Evolutionary conservation across 2,113 vertebrate genomes (phyloP), one percentile per base, ranked within the genome.

Genomic region (Amia ocellicauda): DNA sequence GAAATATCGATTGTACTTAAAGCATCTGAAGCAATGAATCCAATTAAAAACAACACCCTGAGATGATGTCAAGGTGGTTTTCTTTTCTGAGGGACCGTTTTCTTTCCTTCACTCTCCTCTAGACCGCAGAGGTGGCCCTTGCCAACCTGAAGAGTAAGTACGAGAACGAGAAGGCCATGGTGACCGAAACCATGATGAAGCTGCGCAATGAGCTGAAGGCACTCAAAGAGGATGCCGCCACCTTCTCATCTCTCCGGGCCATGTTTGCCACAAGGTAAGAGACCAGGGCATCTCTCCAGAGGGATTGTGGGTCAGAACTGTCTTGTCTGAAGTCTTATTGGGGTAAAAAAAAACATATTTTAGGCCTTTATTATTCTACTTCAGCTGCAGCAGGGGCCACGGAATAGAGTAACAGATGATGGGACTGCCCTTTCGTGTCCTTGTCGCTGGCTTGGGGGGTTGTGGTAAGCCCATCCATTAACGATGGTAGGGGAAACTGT

Each of bases 141-240:
- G 91, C 93, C 71, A 99, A 99, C 83, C 82, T 99, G 74, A 99
- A 99, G 88, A 97, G 97, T 80, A 99, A 98, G 71, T 99, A 99
- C 7, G 92, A 96, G 40, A 98, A 92, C 0, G 97, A 99, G 86
- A 99, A 99, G 78, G 86, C 85, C 0, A 94, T 97, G 88, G 97
- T 99, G 73, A 98, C 93, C 0, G 97, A 98, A 73, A 99, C 95
- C 0, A 98, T 99, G 75, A 92, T 93, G 93, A 99, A 98, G 71
- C 91, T 99, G 51, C 91, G 96, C 17, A 99, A 99, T 1, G 96
- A 99, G 77, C 89, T 99, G 50, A 99, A 99, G 80, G 93, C 91
- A 67, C 89, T 98, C 76, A 99, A 99, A 71, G 97, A 99, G 77
- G 97, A 98, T 0, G 97, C 97, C 2, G 97, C 96, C 60, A 98